phyloP scores from a whole-genome alignment of 2,888 invertebrate genomes.

The Hirtodrosophila confusa region DNA sequence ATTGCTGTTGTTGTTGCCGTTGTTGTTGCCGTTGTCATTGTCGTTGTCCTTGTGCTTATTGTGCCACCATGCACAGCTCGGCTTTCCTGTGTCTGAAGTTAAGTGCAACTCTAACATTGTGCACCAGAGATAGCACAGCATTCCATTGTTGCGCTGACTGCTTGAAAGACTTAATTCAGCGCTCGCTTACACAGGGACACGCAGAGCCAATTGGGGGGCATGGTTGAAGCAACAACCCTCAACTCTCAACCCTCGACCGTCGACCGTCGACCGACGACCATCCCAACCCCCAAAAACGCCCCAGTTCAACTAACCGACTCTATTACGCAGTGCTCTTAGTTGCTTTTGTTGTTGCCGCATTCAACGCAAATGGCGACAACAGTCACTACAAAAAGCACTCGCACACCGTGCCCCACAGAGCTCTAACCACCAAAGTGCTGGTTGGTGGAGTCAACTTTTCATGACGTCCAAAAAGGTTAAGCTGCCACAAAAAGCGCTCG shows the following conservation, averaged over 20 bases:
- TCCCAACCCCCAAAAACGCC: slow-evolving; percentile 1
- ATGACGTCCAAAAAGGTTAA: slow-evolving; percentile 67
- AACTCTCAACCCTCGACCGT: slow-evolving; percentile 16
- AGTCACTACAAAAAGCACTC: slow-evolving; percentile 58
- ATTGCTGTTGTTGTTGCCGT: slow-evolving; percentile 32
- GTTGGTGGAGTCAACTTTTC: slow-evolving; percentile 54
- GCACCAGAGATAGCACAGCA: slow-evolving; percentile 63
- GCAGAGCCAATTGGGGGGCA: slow-evolving; percentile 49
- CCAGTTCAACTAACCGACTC: slow-evolving; percentile 68
- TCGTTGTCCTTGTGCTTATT: slow-evolving; percentile 71
- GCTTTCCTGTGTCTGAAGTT: slow-evolving; percentile 76
- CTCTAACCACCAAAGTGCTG: background rate
- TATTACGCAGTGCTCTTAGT: slow-evolving; percentile 58
- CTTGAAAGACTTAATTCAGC: slow-evolving; percentile 74
- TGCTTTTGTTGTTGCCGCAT: slow-evolving; percentile 53
- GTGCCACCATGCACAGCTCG: slow-evolving; percentile 50
- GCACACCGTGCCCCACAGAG: background rate
- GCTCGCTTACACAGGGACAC: slow-evolving; percentile 40
- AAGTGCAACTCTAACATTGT: slow-evolving; percentile 79
- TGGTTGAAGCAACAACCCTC: background rate
- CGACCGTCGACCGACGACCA: background rate
- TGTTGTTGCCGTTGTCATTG: slow-evolving; percentile 48
- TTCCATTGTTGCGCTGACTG: slow-evolving; percentile 73
- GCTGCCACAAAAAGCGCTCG: slow-evolving; percentile 65
- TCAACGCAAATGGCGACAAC: slow-evolving; percentile 78